These are phyloP conservation scores for Neomonachus schauinslandi DNA, from an alignment of 2,113 vertebrate species.

Conservation along the genomic window DNA sequence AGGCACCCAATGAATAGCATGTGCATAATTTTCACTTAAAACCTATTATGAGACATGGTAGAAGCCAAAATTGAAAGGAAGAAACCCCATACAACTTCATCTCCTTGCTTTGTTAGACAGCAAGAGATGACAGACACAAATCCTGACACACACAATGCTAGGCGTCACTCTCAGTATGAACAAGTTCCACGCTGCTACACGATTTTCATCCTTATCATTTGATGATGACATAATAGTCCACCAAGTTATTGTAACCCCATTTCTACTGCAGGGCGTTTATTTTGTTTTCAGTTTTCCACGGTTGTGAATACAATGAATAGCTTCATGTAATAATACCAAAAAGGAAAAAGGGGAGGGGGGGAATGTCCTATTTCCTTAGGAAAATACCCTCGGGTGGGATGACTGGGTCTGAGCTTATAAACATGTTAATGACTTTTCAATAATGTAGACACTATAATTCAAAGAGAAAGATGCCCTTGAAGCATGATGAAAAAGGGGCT, in stretches of 20 bases:
- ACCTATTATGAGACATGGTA: not conserved
- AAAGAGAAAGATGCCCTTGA: not conserved
- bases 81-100: not conserved
- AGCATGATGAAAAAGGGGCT: not conserved
- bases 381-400: constrained; percentile 43
- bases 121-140: not conserved
- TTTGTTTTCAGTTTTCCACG: constrained; percentile 60
- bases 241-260: not conserved
- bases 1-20: rapidly evolving
- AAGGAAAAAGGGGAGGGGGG: not conserved
- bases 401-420: constrained; percentile 13
- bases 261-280: not conserved
- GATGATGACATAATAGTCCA: not conserved
- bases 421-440: not conserved
- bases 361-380: constrained; percentile 59
- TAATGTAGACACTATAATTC: not conserved
- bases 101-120: not conserved
- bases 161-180: not conserved
- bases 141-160: not conserved
- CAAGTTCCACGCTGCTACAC: rapidly evolving
- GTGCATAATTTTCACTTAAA: not conserved
- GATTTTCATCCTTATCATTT: not conserved
- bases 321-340: not conserved
- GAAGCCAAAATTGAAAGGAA: not conserved
- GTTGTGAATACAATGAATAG: constrained; percentile 8